Percentiles rank a stretch among this genome's conserved stretches.
Conservation (phyloP, 1,140 invertebrate genomes). For the Drosophila eugracilis region DNA sequence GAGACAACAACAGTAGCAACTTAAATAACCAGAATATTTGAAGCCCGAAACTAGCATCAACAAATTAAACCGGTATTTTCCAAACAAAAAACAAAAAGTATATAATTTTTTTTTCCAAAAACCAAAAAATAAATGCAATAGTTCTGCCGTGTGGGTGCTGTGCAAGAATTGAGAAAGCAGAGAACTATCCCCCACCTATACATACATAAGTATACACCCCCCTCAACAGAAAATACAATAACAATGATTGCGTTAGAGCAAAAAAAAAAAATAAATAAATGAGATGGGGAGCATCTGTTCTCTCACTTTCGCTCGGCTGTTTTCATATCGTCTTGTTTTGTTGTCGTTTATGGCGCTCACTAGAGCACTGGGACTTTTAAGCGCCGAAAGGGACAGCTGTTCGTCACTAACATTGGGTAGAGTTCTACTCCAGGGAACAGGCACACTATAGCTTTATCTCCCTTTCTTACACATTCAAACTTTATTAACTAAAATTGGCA, state of each 20-base stretch:
- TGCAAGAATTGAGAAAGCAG: conserved; percentile 18
- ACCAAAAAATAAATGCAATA: conserved; percentile 11
- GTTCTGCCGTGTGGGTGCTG: not conserved
- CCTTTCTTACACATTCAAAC: not conserved
- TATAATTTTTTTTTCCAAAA: not conserved
- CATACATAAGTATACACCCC: conserved; percentile 3
- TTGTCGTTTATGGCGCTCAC: conserved; percentile 27
- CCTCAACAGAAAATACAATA: conserved; percentile 11
- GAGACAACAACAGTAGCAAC: not conserved
- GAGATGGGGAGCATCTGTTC: conserved; percentile 15
- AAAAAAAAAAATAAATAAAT: not conserved
- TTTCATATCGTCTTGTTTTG: conserved; percentile 20
- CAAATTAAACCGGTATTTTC: conserved; percentile 21
- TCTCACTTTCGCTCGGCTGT: conserved; percentile 23
- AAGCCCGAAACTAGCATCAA: conserved; percentile 5
- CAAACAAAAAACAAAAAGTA: not conserved
- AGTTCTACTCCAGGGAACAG: conserved; percentile 1
- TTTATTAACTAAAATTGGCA: not conserved
- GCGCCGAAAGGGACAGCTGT: conserved; percentile 32
- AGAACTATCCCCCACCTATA: conserved; percentile 21
- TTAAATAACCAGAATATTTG: conserved; percentile 11
- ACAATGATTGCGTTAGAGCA: conserved; percentile 7
- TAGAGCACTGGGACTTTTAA: conserved; percentile 21
- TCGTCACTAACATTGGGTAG: not conserved
- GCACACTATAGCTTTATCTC: not conserved